Evolutionary conservation across 1,140 invertebrate genomes (phyloP), one percentile per base, ranked within the genome.

Genomic region (Coptotermes formosanus): DNA sequence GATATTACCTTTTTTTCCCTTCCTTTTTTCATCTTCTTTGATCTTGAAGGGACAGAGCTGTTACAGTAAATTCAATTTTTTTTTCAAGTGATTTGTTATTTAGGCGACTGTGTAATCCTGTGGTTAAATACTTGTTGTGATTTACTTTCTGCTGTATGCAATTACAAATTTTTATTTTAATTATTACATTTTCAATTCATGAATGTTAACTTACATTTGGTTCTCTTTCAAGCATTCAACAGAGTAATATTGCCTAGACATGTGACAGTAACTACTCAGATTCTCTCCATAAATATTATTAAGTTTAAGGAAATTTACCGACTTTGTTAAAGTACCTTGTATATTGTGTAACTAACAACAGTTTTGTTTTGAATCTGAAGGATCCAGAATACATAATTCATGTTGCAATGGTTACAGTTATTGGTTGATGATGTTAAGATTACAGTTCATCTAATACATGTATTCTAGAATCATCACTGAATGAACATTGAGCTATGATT

Each of bases 401-500:
- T 75, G 25, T 75, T 75, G 8, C 64, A 14, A 9, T 0, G 9
- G 2, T n/a, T 30, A 75, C n/a, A 75, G 30, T 75, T 11, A 30
- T 12, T 30, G 7, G 55, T 30, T 25, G 25, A 30, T 30, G 8
- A n/a, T 30, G 6, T 75, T 9, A 75, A n/a, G 7, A 75, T 75
- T 75, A 8, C 9, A 6, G 25, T 30, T 25, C 1, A 75, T 8
- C 64, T 75, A 75, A 75, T n/a, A 16, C 14, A 30, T 2, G n/a
- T 25, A 75, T 8, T 30, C 64, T 75, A 30, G 64, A 75, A 30
- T 75, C 52, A 19, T 55, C 64, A 75, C 25, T 25, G 64, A 75
- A 75, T 30, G n/a, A 30, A 75, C 64, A 75, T 75, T 75, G 64
- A 75, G 64, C 64, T 75, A 30, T 75, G n/a, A 75, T 30, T 75